A percentile compares a stretch with the other conserved stretches of the same genome.
phyloP scores from a whole-genome alignment of 2,888 invertebrate genomes.

The Melangyna quadrimaculata region DNA sequence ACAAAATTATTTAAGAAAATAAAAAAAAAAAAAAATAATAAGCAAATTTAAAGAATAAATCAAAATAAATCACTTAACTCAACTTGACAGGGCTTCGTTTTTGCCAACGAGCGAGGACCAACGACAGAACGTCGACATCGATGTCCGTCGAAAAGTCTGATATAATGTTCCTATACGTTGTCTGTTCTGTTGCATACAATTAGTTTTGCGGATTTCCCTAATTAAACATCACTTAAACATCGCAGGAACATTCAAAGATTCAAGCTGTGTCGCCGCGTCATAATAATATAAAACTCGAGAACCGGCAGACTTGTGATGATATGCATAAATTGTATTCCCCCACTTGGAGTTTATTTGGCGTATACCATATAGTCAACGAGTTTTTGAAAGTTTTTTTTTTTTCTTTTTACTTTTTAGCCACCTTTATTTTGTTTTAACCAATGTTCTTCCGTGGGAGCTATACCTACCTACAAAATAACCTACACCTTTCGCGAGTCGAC shows the following conservation, averaged over 20 bases:
- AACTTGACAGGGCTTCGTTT: conserved; percentile 14
- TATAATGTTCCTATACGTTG: no score
- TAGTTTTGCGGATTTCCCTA: conserved; percentile 62
- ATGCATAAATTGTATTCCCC: conserved; percentile 64
- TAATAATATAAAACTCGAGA: not conserved
- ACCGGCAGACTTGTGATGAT: conserved; percentile 36
- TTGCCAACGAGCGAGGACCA: not conserved
- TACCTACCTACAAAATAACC: not conserved
- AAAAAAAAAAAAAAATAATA: not conserved
- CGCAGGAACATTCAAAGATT: conserved; percentile 61
- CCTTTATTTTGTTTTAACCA: not conserved
- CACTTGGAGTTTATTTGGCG: no score
- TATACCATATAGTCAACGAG: conserved; percentile 18
- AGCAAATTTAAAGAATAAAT: conserved; percentile 57
- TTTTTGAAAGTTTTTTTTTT: conserved; percentile 1
- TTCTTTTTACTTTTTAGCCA: not conserved
- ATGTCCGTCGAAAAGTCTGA: conserved; percentile 35
- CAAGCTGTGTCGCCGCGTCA: conserved; percentile 10
- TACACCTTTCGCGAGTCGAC: conserved; percentile 27
- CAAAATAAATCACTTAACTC: conserved; percentile 61
- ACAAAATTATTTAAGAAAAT: not conserved
- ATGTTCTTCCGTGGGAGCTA: conserved; percentile 13
- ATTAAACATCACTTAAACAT: conserved; percentile 45
- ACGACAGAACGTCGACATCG: not conserved
- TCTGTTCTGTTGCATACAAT: conserved; percentile 56